These are phyloP conservation scores for Brachypodius melanocephalos DNA, from an alignment of 2,113 vertebrate species.

Conservation along the genomic window DNA sequence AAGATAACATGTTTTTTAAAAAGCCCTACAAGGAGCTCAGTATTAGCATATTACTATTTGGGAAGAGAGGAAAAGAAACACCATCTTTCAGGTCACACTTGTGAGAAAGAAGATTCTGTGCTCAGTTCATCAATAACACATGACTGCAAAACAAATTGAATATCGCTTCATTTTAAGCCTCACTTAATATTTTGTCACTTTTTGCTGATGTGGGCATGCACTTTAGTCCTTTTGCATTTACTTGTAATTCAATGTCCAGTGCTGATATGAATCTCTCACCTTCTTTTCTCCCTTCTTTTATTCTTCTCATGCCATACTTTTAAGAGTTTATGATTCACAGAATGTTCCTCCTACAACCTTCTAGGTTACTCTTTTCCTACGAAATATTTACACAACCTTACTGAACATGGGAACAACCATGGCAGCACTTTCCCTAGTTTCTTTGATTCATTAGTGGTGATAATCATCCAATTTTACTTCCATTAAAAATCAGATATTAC, in stretches of 20 bases:
- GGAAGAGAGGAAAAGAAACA: background rate
- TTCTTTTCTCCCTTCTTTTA: background rate
- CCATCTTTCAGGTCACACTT: background rate
- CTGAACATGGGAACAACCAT: background rate
- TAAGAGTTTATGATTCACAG: background rate
- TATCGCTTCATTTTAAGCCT: background rate
- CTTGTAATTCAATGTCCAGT: background rate
- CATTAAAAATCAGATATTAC: background rate
- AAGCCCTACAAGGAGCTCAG: background rate
- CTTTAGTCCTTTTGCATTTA: background rate
- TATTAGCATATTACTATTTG: background rate
- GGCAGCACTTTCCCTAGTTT: background rate
- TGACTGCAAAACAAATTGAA: background rate
- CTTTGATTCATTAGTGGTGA: background rate
- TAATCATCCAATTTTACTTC: background rate
- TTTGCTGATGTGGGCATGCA: background rate
- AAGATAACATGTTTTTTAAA: background rate
- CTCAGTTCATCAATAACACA: background rate
- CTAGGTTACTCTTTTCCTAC: background rate
- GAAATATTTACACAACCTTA: background rate
- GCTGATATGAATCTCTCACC: background rate
- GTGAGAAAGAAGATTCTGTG: background rate
- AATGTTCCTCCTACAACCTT: background rate
- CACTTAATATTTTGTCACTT: background rate
- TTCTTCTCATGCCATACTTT: background rate